These are phyloP conservation scores for Capreolus pygargus DNA, from an alignment of 2,113 vertebrate species.

Conservation along the genomic window DNA sequence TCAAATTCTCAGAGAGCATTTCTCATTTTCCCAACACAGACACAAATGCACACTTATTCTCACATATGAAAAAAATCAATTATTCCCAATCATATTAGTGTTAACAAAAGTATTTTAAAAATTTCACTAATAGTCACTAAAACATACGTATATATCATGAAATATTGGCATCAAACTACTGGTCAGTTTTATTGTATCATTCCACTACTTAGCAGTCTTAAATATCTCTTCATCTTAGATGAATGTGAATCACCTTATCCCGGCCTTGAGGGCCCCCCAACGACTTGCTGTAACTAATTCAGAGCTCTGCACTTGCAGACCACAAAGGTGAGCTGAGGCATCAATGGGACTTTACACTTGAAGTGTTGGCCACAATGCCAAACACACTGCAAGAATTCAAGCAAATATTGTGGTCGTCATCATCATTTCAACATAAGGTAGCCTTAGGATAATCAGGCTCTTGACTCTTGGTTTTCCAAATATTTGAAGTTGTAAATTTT, in stretches of 20 bases:
- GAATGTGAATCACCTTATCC: background rate
- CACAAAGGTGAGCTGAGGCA: background rate
- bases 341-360: background rate
- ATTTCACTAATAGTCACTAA: background rate
- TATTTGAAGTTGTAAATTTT: background rate
- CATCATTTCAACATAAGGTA: background rate
- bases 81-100: background rate
- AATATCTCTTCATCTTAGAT: background rate
- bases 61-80: background rate
- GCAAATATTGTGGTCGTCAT: background rate
- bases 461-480: background rate
- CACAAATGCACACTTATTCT: background rate
- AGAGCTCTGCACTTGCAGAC: background rate
- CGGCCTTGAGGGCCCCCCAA: background rate
- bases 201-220: background rate
- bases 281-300: background rate
- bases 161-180: background rate
- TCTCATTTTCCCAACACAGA: background rate
- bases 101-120: background rate
- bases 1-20: background rate
- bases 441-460: background rate
- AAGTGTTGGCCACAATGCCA: background rate
- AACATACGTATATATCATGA: background rate
- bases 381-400: background rate
- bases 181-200: background rate